These are phyloP conservation scores for Tridacna gigas DNA, from an alignment of 2,888 invertebrate genomes.

Conservation along the genomic window DNA sequence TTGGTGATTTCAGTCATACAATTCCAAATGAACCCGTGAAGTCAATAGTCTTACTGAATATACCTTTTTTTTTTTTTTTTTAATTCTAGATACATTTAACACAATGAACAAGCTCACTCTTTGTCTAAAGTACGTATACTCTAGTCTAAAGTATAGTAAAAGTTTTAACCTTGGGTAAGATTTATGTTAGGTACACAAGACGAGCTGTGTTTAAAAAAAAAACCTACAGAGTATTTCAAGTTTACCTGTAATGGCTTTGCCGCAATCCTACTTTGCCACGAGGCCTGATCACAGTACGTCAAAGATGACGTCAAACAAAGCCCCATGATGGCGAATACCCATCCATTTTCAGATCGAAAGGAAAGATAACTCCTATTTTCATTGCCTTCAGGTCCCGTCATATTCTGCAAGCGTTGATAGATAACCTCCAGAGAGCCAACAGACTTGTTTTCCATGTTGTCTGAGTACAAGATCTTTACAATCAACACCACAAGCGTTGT, in stretches of 20 bases:
- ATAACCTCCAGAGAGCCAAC: slow-evolving; percentile 64
- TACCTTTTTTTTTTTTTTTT: too few species aligned
- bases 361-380: slow-evolving; percentile 69
- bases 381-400: slow-evolving; percentile 67
- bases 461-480: slow-evolving; percentile 63
- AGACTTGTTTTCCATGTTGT: slow-evolving; percentile 30
- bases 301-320: slow-evolving; percentile 69
- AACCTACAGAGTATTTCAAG: too few species aligned
- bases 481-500: slow-evolving; percentile 67
- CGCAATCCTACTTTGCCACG: slow-evolving; percentile 82
- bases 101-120: too few species aligned
- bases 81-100: too few species aligned
- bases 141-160: too few species aligned
- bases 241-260: slow-evolving; percentile 80
- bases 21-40: too few species aligned
- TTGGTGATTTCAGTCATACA: too few species aligned
- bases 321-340: slow-evolving; percentile 71
- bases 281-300: slow-evolving; percentile 76
- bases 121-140: too few species aligned
- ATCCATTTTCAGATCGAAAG: slow-evolving; percentile 70
- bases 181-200: too few species aligned
- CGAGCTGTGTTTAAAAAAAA: too few species aligned
- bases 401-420: slow-evolving; percentile 63
- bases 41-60: too few species aligned
- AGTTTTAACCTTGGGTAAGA: too few species aligned